Conservation (phyloP, 2,797 vertebrate species). For the Spheniscus humboldti region DNA sequence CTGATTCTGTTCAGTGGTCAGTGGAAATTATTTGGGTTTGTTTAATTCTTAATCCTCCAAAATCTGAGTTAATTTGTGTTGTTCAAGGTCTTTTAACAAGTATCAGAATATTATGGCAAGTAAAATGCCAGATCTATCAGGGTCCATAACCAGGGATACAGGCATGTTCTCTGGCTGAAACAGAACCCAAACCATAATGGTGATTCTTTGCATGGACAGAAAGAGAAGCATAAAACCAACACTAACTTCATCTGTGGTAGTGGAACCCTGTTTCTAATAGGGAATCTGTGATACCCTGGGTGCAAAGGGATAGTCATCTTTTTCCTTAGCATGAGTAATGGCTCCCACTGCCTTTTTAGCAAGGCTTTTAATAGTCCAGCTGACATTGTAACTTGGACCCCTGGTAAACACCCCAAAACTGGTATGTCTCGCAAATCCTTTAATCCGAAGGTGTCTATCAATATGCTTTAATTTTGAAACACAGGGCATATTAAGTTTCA, state of each 20-base stretch:
- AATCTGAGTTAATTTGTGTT: not conserved
- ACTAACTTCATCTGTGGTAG: not conserved
- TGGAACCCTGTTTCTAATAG: not conserved
- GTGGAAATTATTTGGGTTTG: not conserved
- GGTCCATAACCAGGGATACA: not conserved
- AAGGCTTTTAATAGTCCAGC: not conserved
- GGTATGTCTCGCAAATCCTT: not conserved
- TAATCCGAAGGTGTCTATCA: not conserved
- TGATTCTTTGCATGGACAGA: not conserved
- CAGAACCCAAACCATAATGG: fast-evolving
- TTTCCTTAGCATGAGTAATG: not conserved
- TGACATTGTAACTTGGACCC: not conserved
- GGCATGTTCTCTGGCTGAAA: not conserved
- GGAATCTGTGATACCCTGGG: not conserved
- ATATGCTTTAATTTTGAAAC: not conserved
- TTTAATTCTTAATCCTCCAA: not conserved
- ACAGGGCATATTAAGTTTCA: not conserved
- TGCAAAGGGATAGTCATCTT: not conserved
- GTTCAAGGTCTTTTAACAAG: not conserved
- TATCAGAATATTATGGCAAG: not conserved
- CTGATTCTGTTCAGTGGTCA: not conserved
- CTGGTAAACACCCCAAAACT: not conserved
- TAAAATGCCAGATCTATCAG: not conserved
- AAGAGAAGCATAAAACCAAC: not conserved
- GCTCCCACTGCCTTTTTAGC: not conserved